Conservation (phyloP, 2,113 vertebrate species). For the Aplodontia rufa region DNA sequence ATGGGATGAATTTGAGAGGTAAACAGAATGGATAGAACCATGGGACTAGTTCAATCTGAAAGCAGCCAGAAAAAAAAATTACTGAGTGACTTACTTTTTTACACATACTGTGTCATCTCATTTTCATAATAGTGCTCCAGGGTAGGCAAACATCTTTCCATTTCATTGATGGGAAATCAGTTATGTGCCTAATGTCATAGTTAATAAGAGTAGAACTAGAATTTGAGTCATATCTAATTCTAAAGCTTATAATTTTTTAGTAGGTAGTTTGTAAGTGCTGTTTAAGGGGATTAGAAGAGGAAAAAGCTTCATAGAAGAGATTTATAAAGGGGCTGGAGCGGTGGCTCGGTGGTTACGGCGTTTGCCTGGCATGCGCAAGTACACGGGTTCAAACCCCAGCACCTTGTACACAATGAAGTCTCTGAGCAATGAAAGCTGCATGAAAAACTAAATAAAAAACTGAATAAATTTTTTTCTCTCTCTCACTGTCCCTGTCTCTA, state of each 20-base stretch:
- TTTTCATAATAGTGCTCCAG: conserved; percentile 17
- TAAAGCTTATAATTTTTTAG: neutral
- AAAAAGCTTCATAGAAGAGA: neutral
- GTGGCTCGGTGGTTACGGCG: no score
- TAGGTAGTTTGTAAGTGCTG: conserved; percentile 9
- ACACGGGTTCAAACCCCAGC: no score
- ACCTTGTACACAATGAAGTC: no score
- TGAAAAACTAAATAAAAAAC: no score
- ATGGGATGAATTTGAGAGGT: neutral
- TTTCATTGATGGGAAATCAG: conserved; percentile 49
- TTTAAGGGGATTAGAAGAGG: conserved; percentile 6
- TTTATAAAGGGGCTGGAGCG: no score
- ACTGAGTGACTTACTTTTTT: neutral
- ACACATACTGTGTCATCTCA: neutral
- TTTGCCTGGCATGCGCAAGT: no score
- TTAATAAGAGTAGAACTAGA: neutral
- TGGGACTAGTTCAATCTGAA: neutral
- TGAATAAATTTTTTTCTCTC: no score
- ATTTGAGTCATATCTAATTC: conserved; percentile 40
- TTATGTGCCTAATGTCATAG: neutral
- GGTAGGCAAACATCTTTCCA: neutral
- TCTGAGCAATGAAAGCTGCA: no score
- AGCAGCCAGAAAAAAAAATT: neutral
- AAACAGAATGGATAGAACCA: neutral
- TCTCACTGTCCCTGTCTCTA: no score